phyloP scores from a whole-genome alignment of 1,140 invertebrate species.

The Polyergus mexicanus region DNA sequence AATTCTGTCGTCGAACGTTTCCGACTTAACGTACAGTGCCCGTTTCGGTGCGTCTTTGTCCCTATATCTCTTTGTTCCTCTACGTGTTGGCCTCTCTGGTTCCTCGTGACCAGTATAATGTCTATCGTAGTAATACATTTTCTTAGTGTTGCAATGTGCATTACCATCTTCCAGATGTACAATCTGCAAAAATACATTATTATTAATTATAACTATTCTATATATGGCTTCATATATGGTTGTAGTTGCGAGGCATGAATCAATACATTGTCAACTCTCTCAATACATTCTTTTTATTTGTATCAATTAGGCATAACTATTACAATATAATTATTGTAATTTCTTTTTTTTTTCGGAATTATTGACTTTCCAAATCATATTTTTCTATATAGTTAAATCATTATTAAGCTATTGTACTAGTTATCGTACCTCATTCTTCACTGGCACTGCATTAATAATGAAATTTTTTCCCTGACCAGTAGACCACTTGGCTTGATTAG shows the following conservation, averaged over 20 bases:
- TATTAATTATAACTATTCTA: neutral
- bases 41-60: constrained; percentile 74
- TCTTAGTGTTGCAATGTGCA: constrained; percentile 75
- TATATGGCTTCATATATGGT: neutral
- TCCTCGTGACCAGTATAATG: constrained; percentile 74
- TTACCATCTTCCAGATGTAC: constrained; percentile 71
- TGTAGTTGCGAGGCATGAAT: neutral
- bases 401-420: neutral
- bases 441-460: constrained; percentile 72
- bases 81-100: constrained; percentile 71
- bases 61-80: constrained; percentile 74
- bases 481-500: constrained; percentile 73
- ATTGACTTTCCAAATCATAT: neutral
- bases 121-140: constrained; percentile 76
- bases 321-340: neutral
- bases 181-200: constrained; percentile 59
- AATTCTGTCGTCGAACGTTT: neutral
- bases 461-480: constrained; percentile 72
- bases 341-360: neutral
- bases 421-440: constrained; percentile 69
- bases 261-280: neutral
- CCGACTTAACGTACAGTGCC: constrained; percentile 65
- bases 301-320: neutral
- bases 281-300: neutral
- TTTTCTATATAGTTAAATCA: neutral